Conservation (phyloP, 2,888 invertebrate species). For the Acleris cristana region DNA sequence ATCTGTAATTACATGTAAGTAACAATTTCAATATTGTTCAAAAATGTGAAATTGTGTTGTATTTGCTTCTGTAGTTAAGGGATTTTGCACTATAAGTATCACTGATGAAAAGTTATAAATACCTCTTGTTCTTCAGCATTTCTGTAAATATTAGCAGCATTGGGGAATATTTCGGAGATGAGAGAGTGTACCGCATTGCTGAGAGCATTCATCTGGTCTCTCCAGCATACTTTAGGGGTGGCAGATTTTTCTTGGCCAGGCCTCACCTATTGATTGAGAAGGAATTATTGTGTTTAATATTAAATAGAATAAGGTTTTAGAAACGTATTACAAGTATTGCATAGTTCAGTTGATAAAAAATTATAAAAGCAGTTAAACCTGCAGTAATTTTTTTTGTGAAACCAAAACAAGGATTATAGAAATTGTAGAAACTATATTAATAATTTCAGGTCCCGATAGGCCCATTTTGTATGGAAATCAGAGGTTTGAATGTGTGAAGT, state of each 20-base stretch:
- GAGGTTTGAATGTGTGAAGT: not conserved
- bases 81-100: not conserved
- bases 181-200: constrained; percentile 65
- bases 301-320: too few species aligned
- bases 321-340: too few species aligned
- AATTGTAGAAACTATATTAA: too few species aligned
- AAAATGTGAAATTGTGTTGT: not conserved
- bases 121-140: constrained; percentile 46
- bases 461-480: too few species aligned
- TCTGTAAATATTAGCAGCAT: constrained; percentile 59
- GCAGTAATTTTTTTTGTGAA: too few species aligned
- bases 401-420: too few species aligned
- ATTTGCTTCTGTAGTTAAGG: not conserved
- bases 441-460: too few species aligned
- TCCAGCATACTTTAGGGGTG: constrained; percentile 70
- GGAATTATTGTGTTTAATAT: too few species aligned
- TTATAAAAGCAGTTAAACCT: too few species aligned
- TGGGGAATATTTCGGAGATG: constrained; percentile 58
- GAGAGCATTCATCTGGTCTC: constrained; percentile 64
- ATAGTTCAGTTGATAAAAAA: too few species aligned
- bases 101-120: not conserved
- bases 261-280: constrained; percentile 56
- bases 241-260: constrained; percentile 67
- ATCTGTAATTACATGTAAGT: too few species aligned
- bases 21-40: too few species aligned